Base-by-base conservation (phyloP, 2,888 invertebrate species). In the Baronia brevicornis region DNA sequence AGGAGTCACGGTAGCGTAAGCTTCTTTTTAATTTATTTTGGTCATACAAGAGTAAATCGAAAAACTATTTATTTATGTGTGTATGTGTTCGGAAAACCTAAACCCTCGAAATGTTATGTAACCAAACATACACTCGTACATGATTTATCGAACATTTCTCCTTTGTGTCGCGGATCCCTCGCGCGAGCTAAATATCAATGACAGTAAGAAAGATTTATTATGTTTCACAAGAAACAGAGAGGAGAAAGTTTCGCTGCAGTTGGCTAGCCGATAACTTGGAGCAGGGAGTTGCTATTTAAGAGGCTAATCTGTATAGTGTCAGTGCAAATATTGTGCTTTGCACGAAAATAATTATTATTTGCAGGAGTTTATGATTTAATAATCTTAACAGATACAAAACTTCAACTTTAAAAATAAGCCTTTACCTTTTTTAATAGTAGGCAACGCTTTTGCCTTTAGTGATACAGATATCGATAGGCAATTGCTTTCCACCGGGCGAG, bases 201-300 rank as follows among this genome's bases (percentile, higher is more conserved):
- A 73, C 78, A 77, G 70, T 68, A 62, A 68, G 68, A 68, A 72
- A 77, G 79, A 82, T 80, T 77, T 78, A 80, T 80, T 71, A 68
- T 66, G 64, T 69, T 64, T 58, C 60, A 49, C 63, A 69, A 69
- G 73, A 67, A 75, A 67, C 63, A 60, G 44, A 46, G 55, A 40
- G 40, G 43, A 44, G 36, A 31, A 66, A 74, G 65, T 77, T 73
- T 57, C 46, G 46, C 58, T 75, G 77, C 74, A 78, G 66, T 70
- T 54, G 60, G 70, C 60, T 65, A 62, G 60, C 71, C 64, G 66
- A 73, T 71, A 73, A 70, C 63, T 74, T 60, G 51, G 50, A 50
- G 45, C 49, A 53, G 51, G 54, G 34, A 45, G 48, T 47, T 39
- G 48, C 46, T 69, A 57, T 62, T 72, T 62, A 66, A 68, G 65